Evolutionary conservation across 30 jellyfish, hydroid and myxozoan species (phyloP).

Genomic region (Pelagia noctiluca): DNA sequence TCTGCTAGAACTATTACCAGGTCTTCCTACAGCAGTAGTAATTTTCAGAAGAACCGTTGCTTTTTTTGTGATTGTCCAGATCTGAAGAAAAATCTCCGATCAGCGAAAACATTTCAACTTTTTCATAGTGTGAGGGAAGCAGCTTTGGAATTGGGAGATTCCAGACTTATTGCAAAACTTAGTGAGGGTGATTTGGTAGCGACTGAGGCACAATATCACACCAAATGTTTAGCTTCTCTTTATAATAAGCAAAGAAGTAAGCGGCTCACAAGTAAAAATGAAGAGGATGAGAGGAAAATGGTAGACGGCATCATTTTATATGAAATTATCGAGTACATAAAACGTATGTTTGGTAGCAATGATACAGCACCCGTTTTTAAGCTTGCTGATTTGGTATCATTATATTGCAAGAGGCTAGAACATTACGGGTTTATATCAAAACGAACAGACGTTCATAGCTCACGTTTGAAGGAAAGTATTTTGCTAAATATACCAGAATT

Average conservation of each 20-base stretch:
- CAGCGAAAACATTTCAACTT: not conserved
- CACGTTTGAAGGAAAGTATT: not conserved
- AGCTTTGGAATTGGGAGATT: slow-evolving; percentile 7
- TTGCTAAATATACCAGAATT: not conserved
- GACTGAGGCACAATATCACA: slow-evolving; percentile 12
- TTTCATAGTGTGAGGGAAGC: slow-evolving; percentile 6
- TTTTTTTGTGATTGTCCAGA: not conserved
- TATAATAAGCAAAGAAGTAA: slow-evolving; percentile 1
- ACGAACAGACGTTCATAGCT: not conserved
- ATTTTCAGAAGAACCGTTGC: slow-evolving; percentile 5
- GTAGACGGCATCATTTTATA: not conserved
- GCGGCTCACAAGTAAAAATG: not conserved
- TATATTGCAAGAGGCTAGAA: not conserved
- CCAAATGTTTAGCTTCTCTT: not conserved
- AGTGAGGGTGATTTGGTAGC: slow-evolving; percentile 6
- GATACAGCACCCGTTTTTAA: not conserved
- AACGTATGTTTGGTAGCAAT: not conserved
- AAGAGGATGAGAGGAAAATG: not conserved
- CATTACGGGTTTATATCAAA: not conserved
- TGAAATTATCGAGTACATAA: not conserved
- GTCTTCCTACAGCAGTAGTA: not conserved
- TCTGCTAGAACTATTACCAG: not conserved
- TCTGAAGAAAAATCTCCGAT: not conserved
- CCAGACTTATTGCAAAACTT: slow-evolving; percentile 18
- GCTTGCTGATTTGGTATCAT: not conserved